Evolutionary conservation across 2,797 vertebrate genomes (phyloP), one percentile per base, ranked within the genome.

Genomic region (Bovichtus diacanthus): DNA sequence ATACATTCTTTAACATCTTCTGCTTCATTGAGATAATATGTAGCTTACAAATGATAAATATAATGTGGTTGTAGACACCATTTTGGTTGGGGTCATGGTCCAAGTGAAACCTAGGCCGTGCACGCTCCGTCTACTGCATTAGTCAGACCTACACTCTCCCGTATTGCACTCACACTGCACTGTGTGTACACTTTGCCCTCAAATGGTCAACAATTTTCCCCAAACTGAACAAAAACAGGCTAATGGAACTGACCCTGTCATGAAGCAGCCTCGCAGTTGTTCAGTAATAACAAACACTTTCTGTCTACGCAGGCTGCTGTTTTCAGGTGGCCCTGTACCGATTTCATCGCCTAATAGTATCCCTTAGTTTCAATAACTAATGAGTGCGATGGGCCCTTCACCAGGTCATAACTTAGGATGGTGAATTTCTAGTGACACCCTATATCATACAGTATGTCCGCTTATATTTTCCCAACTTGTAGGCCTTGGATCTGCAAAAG

Each of bases 181-280:
- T 44, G 12, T 63, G 38, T 78, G 56, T 56, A 39, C 55, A 67
- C 58, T 68, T 74, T 83, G 69, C n/a, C 55, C 36, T 55, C 23
- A 71, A 81, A 76, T 75, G 70, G 36, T 66, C 46, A 54, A n/a
- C 55, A 63, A 8, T 38, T 44, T 51, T 44, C 5, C 10, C 43
- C 36, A 46, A 63, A 74, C 41, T n/a, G 64, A 78, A 70, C 49
- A 69, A 77, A 80, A 82, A 53, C 13, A 68, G 38, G 19, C 75
- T 81, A 78, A 87, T 83, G 78, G 74, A 71, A 53, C 15, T 34
- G 65, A 47, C 34, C 39, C 5, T 25, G 18, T 39, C 39, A 64
- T 58, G 61, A 68, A 60, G 70, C 38, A 58, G 25, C 41, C 64
- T 34, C 49, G 21, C 29, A 38, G 53, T 55, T 0, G 7, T 38